Evolutionary conservation across 2,888 invertebrate genomes (phyloP).

Genomic region (Callimorpha dominula): DNA sequence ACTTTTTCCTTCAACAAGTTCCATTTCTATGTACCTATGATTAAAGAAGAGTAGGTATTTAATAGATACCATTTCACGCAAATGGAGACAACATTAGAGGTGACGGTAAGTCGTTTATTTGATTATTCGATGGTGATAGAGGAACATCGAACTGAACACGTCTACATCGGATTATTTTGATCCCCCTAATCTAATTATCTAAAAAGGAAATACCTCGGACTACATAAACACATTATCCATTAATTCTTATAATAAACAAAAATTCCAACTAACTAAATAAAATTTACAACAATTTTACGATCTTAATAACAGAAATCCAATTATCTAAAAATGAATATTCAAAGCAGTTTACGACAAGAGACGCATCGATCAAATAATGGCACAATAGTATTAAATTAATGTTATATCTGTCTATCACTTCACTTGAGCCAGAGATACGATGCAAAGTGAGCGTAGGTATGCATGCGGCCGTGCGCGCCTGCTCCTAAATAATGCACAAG

Average conservation of each 20-base stretch:
- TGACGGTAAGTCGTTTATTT: not conserved
- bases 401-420: constrained; percentile 38
- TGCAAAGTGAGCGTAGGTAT: constrained; percentile 65
- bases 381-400: constrained; percentile 53
- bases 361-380: constrained; percentile 57
- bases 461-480: constrained; percentile 59
- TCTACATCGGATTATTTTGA: not conserved
- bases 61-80: no score
- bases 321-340: constrained; percentile 72
- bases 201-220: constrained; percentile 4
- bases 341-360: constrained; percentile 58
- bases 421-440: constrained; percentile 32
- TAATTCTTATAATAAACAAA: constrained; percentile 28
- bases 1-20: no score
- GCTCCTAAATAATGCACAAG: constrained; percentile 58
- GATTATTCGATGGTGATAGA: not conserved
- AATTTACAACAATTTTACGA: constrained; percentile 57
- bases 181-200: not conserved
- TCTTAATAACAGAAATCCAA: constrained; percentile 68
- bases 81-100: not conserved
- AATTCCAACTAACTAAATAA: constrained; percentile 47
- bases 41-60: no score
- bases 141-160: not conserved
- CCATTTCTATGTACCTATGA: no score
- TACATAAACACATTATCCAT: constrained; percentile 18